These are phyloP conservation scores for Agraylea sexmaculata DNA, from an alignment of 1,140 invertebrate species.

Conservation along the genomic window DNA sequence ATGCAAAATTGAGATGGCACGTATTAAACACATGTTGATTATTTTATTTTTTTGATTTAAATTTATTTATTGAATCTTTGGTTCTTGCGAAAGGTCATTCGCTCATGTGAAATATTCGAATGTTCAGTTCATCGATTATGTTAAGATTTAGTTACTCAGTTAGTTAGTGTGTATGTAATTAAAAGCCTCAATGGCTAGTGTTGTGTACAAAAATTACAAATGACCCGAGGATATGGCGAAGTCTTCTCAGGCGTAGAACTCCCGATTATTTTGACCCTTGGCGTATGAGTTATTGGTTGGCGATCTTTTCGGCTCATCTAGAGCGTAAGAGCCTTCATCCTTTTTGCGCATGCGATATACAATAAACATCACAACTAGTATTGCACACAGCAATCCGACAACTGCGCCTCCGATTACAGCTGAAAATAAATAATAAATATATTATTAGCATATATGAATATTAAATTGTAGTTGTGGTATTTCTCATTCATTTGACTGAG, in stretches of 20 bases:
- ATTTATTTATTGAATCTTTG: slow-evolving; percentile 23
- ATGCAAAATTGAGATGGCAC: slow-evolving; percentile 18
- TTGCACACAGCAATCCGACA: slow-evolving; percentile 91
- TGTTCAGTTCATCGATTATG: slow-evolving; percentile 19
- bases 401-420: slow-evolving; percentile 97
- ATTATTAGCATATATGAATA: not conserved
- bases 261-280: slow-evolving; percentile 78
- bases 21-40: slow-evolving; percentile 20
- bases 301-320: slow-evolving; percentile 92
- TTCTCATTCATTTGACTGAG: no score
- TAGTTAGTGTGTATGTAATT: no score
- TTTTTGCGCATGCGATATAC: slow-evolving; percentile 99
- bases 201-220: slow-evolving; percentile 16
- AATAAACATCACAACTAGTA: slow-evolving; percentile 98
- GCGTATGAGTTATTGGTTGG: slow-evolving; percentile 83
- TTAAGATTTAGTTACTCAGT: no score
- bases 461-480: no score
- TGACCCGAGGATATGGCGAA: slow-evolving; percentile 36
- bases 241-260: slow-evolving; percentile 85
- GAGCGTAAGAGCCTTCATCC: slow-evolving; percentile 95
- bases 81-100: slow-evolving; percentile 20
- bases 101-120: slow-evolving; percentile 16
- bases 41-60: slow-evolving; percentile 17
- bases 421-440: slow-evolving; percentile 40
- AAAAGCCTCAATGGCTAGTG: no score